Evolutionary conservation across 2,797 vertebrate genomes (phyloP).

Genomic region (Alosa sapidissima): DNA sequence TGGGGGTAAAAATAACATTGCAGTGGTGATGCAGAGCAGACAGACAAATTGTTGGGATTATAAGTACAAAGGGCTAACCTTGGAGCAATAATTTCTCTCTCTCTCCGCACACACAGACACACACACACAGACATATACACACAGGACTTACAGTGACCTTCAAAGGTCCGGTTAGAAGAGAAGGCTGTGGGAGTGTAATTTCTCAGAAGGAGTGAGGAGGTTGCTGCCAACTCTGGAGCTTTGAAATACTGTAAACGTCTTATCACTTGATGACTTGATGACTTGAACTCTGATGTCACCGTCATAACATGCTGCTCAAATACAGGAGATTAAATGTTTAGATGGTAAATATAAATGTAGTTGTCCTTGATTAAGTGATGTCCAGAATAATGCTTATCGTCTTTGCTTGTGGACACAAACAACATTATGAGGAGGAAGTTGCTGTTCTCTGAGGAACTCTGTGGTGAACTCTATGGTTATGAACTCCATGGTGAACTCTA

Average conservation of each 20-base stretch:
- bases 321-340: neutral
- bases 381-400: neutral
- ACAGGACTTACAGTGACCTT: neutral
- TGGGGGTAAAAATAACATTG: neutral
- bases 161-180: neutral
- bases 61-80: constrained; percentile 9
- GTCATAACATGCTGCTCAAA: neutral
- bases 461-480: neutral
- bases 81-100: neutral
- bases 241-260: neutral
- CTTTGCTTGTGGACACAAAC: neutral
- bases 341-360: neutral
- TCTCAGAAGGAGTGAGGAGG: neutral
- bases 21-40: neutral
- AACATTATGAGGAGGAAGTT: neutral
- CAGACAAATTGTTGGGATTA: constrained; percentile 17
- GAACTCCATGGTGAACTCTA: neutral
- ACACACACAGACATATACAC: neutral
- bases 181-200: neutral
- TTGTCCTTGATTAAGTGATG: neutral
- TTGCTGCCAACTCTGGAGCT: neutral
- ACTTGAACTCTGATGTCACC: no score
- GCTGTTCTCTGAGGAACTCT: neutral
- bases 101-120: neutral
- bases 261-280: no score